Evolutionary conservation across 2,797 vertebrate species (phyloP).

Genomic region (Rhinatrema bivittatum): DNA sequence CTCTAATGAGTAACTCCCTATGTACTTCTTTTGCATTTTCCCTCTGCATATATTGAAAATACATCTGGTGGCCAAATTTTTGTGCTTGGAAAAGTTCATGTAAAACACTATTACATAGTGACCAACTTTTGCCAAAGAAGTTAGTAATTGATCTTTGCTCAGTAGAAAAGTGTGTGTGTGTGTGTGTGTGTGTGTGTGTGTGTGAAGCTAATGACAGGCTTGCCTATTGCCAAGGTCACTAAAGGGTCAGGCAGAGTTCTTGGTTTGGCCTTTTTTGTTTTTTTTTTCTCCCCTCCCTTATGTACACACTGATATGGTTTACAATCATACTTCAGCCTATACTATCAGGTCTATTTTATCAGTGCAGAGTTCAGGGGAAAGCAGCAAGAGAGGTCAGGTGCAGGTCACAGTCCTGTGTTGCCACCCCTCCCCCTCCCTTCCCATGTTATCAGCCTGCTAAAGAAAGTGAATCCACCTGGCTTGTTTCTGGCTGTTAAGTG

Average conservation of each 20-base stretch:
- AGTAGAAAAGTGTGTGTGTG: no score
- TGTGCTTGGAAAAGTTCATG: no score
- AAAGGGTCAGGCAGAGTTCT: slow-evolving; percentile 38
- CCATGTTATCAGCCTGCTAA: slow-evolving; percentile 44
- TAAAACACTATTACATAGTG: no score
- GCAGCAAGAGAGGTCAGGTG: slow-evolving; percentile 45
- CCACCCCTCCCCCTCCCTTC: no score
- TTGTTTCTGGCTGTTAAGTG: slow-evolving; percentile 59
- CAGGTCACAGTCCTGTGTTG: slow-evolving; percentile 28
- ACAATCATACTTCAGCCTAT: slow-evolving; percentile 15
- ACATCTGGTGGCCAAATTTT: no score
- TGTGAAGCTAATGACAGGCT: slow-evolving; percentile 31
- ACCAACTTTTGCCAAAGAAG: no score
- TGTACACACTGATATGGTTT: slow-evolving; percentile 23
- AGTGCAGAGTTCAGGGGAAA: slow-evolving; percentile 29
- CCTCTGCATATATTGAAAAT: no score
- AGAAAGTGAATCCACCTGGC: slow-evolving; percentile 68
- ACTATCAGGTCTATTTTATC: slow-evolving; percentile 37
- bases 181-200: no score
- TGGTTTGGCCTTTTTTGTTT: slow-evolving; percentile 2
- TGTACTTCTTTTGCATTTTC: no score
- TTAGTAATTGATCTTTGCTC: no score
- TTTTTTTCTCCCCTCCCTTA: slow-evolving; percentile 5
- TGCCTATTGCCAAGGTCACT: slow-evolving; percentile 48
- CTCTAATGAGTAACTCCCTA: no score